phyloP scores from a whole-genome alignment of 35 echinoderm and acorn worm species.

The Heliocidaris erythrogramma region DNA sequence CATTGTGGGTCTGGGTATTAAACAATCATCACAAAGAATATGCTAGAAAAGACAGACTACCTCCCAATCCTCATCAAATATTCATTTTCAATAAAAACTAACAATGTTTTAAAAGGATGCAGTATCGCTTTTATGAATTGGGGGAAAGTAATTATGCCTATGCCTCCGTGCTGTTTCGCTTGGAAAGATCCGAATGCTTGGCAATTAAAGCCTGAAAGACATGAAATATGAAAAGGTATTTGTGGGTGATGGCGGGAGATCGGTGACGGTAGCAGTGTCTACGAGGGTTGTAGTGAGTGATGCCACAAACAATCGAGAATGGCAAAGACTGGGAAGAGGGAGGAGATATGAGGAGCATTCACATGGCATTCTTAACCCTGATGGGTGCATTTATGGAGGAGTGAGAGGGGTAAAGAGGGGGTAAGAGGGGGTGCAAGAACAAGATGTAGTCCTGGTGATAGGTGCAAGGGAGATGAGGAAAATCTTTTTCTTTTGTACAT shows the following conservation, averaged over 20 bases:
- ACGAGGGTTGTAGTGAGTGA: not conserved
- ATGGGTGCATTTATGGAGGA: not conserved
- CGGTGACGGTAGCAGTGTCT: not conserved
- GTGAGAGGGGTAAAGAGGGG: too few relatives aligned
- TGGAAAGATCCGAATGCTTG: not conserved
- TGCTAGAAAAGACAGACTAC: not conserved
- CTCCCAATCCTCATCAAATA: not conserved
- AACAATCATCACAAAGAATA: not conserved
- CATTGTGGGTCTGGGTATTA: not conserved
- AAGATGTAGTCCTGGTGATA: too few relatives aligned
- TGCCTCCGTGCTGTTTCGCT: not conserved
- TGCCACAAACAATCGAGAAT: not conserved
- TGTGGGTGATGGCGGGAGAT: not conserved
- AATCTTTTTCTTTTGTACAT: too few relatives aligned
- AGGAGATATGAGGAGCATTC: not conserved
- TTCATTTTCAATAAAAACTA: slow-evolving; percentile 7
- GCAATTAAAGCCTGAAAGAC: not conserved
- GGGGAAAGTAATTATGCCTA: not conserved
- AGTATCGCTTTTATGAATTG: not conserved
- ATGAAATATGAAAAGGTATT: slow-evolving; percentile 19
- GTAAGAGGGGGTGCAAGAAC: too few relatives aligned
- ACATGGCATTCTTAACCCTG: not conserved
- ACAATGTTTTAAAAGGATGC: not conserved
- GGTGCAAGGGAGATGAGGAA: too few relatives aligned
- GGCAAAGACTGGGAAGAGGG: not conserved